phyloP scores from a whole-genome alignment of 1,140 invertebrate genomes.

The Calycopis cecrops region DNA sequence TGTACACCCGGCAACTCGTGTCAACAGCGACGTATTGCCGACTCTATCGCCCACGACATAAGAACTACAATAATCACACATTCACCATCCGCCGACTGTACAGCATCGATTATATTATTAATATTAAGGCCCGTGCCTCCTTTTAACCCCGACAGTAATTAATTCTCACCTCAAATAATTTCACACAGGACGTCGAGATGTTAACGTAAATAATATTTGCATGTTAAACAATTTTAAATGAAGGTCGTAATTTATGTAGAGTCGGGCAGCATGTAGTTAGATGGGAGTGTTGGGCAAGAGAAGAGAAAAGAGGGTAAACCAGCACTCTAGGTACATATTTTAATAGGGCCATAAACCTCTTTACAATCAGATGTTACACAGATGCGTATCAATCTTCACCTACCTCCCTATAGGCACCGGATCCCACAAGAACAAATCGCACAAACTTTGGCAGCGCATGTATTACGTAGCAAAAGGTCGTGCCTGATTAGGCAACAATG shows the following conservation, averaged over 20 bases:
- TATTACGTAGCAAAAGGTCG: no score
- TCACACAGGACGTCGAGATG: conserved; percentile 9
- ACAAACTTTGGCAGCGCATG: no score
- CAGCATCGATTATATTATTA: not conserved
- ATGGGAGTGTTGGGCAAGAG: not conserved
- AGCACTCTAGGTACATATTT: no score
- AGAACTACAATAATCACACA: not conserved
- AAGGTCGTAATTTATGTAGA: no score
- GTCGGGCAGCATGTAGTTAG: no score
- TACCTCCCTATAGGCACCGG: no score
- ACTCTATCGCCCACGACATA: not conserved
- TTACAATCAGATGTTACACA: no score
- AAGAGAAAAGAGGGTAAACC: no score
- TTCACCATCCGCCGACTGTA: not conserved
- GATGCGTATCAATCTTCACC: no score
- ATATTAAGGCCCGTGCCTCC: not conserved
- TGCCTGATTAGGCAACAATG: no score
- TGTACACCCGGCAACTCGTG: not conserved
- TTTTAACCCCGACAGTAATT: conserved; percentile 7
- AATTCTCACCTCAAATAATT: conserved; percentile 11
- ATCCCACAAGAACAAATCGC: no score
- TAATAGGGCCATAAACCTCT: no score
- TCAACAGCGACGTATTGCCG: not conserved
- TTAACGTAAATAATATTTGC: conserved; percentile 6
- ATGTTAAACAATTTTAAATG: not conserved